These are phyloP conservation scores for Heliconius hortense DNA, from an alignment of 2,888 invertebrate species.

Conservation along the genomic window DNA sequence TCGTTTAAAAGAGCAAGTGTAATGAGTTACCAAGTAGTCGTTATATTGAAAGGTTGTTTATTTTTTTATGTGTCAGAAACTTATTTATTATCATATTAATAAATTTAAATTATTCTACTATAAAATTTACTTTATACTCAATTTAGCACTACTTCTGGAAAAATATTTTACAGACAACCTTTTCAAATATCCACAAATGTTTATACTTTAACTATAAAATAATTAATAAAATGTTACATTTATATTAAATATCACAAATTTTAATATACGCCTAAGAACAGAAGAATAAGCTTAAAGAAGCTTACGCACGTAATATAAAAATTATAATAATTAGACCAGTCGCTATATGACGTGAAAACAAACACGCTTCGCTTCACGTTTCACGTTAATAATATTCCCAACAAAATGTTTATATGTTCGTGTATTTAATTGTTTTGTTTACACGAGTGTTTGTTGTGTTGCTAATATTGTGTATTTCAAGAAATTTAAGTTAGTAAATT, in stretches of 20 bases:
- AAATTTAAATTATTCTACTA: no score
- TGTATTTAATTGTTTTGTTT: slow-evolving; percentile 41
- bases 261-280: neutral
- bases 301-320: neutral
- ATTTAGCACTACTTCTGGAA: neutral
- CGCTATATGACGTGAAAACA: slow-evolving; percentile 17
- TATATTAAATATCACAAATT: slow-evolving; percentile 23
- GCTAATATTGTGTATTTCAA: slow-evolving; percentile 2
- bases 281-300: neutral
- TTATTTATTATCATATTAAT: neutral
- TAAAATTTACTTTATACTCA: no score
- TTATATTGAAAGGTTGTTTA: slow-evolving; percentile 1
- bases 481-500: neutral
- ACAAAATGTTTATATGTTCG: slow-evolving; percentile 42
- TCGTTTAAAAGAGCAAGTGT: neutral
- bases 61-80: neutral
- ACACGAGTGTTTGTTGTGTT: slow-evolving; percentile 43
- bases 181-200: slow-evolving; percentile 41
- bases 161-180: slow-evolving; percentile 30
- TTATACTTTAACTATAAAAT: slow-evolving; percentile 24
- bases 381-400: slow-evolving; percentile 7
- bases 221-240: slow-evolving; percentile 27
- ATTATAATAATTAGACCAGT: slow-evolving; percentile 9
- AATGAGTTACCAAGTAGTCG: slow-evolving; percentile 11
- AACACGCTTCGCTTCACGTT: slow-evolving; percentile 41